Evolutionary conservation across 2,797 vertebrate species (phyloP).

Genomic region (Vipera latastei): DNA sequence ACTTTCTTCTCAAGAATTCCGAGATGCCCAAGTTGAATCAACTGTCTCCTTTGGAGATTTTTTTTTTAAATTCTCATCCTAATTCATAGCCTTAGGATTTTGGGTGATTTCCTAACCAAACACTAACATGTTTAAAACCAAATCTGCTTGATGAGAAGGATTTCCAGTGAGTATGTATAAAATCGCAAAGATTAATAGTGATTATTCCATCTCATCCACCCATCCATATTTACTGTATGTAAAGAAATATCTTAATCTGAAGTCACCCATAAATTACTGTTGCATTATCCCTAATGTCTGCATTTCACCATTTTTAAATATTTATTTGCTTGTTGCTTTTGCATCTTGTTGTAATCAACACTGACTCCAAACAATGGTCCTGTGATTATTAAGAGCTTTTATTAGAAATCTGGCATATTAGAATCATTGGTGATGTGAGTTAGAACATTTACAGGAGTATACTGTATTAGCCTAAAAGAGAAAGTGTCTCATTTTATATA

Average conservation of each 20-base stretch:
- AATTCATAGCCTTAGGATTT: background rate
- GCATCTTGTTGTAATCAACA: background rate
- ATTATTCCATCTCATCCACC: background rate
- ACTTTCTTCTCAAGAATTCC: background rate
- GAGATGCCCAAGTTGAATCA: background rate
- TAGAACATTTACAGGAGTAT: background rate
- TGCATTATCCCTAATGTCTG: background rate
- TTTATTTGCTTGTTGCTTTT: background rate
- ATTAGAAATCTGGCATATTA: background rate
- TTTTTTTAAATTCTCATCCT: background rate
- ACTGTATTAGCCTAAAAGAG: background rate
- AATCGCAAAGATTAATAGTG: background rate
- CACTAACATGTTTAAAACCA: background rate
- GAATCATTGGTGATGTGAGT: background rate
- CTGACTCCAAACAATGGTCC: background rate
- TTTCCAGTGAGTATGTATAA: background rate
- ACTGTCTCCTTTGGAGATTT: background rate
- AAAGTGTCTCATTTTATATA: background rate
- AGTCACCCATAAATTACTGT: background rate
- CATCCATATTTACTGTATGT: background rate
- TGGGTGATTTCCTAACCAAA: background rate
- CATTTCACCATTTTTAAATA: background rate
- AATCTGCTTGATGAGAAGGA: background rate
- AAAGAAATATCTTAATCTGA: background rate
- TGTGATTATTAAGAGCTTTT: background rate